Evolutionary conservation across 1,140 invertebrate genomes (phyloP), one percentile per base, ranked within the genome.

Genomic region (Phortica variegata): DNA sequence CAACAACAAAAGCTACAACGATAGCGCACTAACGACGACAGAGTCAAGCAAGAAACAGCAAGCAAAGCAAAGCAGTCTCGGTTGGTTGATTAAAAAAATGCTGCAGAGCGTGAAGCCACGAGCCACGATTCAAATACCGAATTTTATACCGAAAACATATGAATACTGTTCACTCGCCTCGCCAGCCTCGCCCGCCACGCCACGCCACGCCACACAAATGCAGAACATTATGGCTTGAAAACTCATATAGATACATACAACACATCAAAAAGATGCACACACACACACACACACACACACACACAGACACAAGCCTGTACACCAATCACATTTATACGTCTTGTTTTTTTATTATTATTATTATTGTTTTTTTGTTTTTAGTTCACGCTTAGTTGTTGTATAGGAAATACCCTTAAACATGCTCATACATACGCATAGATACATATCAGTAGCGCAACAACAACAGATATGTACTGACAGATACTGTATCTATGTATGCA

Each of bases 81-180:
- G 65, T 69, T 70, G 65, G 62, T 68, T 49, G 38, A 40, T 40
- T 40, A 40, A 23, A 40, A n/a, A 40, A 40, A 20, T 20, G 17
- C 38, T 69, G 58, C 56, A 61, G 65, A 69, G 58, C 65, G 65
- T 69, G 65, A 69, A 69, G 65, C 65, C 65, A 69, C 65, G 65
- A 69, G 65, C 65, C 65, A 69, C 65, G 66, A 69, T 69, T 69
- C 61, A 68, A 68, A 68, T 69, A 65, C 65, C 65, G 61, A 68
- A 68, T 68, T 69, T 68, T 54, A 68, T 68, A 68, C 58, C 54
- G 58, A 68, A 63, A 68, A 62, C 57, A 61, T 61, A 68, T 68
- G 63, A 68, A 63, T 58, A 58, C 63, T 52, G 54, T 63, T 66
- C 60, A 63, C 68, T 57, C n/a, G n/a, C n/a, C n/a, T n/a, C n/a